Conservation (phyloP, 2,113 vertebrate species). For the Falcunculus frontatus region DNA sequence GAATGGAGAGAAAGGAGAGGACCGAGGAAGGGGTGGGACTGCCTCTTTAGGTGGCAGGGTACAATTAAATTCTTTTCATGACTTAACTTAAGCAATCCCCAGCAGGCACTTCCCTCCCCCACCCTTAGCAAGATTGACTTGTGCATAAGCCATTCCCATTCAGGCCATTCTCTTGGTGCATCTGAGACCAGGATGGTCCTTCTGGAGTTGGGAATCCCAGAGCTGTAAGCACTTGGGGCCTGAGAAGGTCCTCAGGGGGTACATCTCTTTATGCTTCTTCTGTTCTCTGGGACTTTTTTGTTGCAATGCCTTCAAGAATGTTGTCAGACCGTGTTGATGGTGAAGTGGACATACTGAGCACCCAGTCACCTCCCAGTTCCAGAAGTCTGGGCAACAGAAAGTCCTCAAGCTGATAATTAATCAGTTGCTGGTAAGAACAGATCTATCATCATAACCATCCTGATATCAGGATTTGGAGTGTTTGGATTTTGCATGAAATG, state of each 20-base stretch:
- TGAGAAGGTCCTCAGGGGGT: neutral
- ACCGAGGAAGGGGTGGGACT: neutral
- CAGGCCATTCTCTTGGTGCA: neutral
- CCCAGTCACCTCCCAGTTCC: neutral
- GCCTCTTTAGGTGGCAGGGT: neutral
- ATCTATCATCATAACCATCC: neutral
- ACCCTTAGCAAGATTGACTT: neutral
- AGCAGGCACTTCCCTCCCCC: neutral
- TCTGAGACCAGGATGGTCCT: neutral
- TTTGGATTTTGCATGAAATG: neutral
- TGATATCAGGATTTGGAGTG: neutral
- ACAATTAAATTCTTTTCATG: constrained; percentile 31
- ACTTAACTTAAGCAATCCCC: neutral
- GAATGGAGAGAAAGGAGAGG: neutral
- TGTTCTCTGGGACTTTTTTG: neutral
- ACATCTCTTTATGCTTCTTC: neutral
- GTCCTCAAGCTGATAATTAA: neutral
- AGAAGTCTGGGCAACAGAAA: neutral
- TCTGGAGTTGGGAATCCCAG: neutral
- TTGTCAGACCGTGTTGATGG: neutral
- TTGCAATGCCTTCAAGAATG: constrained; percentile 26
- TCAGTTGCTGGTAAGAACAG: neutral
- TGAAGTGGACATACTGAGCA: neutral
- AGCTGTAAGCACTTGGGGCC: neutral
- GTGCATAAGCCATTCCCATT: neutral